Evolutionary conservation across 2,888 invertebrate species (phyloP), one percentile per base, ranked within the genome.

Genomic region (Electrophaes corylata): DNA sequence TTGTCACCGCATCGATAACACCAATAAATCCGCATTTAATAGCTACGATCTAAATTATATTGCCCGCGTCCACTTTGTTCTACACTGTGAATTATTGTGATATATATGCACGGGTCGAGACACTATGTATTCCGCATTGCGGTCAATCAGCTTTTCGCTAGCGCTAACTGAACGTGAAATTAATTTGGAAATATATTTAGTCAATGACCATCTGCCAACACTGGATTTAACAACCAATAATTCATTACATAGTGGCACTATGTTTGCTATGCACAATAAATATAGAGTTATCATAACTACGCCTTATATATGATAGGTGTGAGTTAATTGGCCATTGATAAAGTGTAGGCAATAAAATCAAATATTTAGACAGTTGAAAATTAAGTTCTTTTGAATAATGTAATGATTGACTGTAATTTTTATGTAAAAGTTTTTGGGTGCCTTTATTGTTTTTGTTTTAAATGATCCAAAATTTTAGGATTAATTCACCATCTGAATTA

Each of bases 61-160:
- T 71, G 71, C 70, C 57, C 67, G 68, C 68, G 69, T 68, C 69
- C 77, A 72, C 71, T 73, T 72, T 72, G 73, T 70, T 71, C 64
- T 60, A 52, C 60, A 65, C 76, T 73, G 77, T 84, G 77, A 83
- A 80, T 84, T 81, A 84, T 83, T 76, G 75, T 78, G 71, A 71
- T 64, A 67, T 75, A 79, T 78, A 82, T 83, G 81, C 78, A 76
- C 66, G 70, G 59, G 59, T 58, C 45, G 58, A 64, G 57, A 52
- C 45, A 58, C 57, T 59, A 58, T 70, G 61, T 71, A 67, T 71
- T 71, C 73, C 74, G 74, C 76, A 77, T 57, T 78, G 75, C 76
- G 72, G 73, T 57, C 60, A 51, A 65, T 66, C 59, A 60, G 23
- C 26, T 49, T 20, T 62, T n/a, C n/a, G n/a, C 49, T 47, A 5